Evolutionary conservation across 2,113 vertebrate species (phyloP).

Genomic region (Pristiophorus japonicus): DNA sequence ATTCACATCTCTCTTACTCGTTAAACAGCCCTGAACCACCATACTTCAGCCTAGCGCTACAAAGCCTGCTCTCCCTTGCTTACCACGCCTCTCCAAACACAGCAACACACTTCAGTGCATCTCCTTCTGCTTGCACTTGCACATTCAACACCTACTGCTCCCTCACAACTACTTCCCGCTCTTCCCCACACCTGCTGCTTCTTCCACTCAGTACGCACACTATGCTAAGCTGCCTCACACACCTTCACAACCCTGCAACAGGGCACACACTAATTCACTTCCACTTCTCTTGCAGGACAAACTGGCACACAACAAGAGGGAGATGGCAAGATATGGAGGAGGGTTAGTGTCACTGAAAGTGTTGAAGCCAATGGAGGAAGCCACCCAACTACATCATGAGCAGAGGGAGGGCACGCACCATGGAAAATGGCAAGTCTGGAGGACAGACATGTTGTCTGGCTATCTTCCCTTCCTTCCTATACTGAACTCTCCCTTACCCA

Average conservation of each 20-base stretch:
- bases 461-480: too few species aligned
- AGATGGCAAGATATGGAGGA: not conserved
- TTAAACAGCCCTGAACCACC: not conserved
- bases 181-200: not conserved
- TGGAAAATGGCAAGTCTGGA: too few species aligned
- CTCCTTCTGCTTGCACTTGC: not conserved
- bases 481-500: too few species aligned
- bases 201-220: not conserved
- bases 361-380: too few species aligned
- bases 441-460: too few species aligned
- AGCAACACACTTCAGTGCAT: not conserved
- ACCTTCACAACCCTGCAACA: not conserved
- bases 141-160: not conserved
- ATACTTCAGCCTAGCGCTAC: not conserved
- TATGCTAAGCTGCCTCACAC: not conserved
- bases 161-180: not conserved
- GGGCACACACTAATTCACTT: not conserved
- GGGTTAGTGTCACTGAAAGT: not conserved
- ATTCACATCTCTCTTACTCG: too few species aligned
- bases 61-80: not conserved
- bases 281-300: not conserved
- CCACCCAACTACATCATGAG: too few species aligned
- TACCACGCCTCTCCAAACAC: not conserved
- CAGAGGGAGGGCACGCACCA: too few species aligned
- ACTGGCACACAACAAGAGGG: not conserved